These are phyloP conservation scores for Mohoua ochrocephala DNA, from an alignment of 2,113 vertebrate species.

Conservation along the genomic window DNA sequence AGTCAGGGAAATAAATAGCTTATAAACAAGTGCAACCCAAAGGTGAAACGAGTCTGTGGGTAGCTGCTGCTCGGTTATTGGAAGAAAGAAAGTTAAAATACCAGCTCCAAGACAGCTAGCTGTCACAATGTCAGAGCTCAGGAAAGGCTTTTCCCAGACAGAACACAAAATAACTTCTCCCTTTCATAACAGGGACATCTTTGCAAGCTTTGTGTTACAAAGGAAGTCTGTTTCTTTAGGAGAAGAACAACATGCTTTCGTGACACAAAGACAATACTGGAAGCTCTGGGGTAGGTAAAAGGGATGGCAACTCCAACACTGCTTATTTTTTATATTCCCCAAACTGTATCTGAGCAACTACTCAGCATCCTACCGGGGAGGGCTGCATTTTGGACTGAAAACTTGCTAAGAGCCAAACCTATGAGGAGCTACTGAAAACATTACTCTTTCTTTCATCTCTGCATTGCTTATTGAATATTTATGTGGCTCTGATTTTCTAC, in stretches of 20 bases:
- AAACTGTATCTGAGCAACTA: not conserved
- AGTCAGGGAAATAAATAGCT: constrained; percentile 27
- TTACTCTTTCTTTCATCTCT: constrained; percentile 4
- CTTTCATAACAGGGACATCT: not conserved
- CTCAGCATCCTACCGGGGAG: not conserved
- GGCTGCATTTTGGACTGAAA: not conserved
- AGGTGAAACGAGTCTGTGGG: constrained; percentile 14
- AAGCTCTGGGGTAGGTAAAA: not conserved
- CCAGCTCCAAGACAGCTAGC: not conserved
- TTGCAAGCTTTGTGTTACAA: not conserved
- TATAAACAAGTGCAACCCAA: constrained; percentile 8
- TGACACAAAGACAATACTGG: not conserved
- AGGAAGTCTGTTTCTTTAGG: not conserved
- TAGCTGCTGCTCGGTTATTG: not conserved
- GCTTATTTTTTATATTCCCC: not conserved
- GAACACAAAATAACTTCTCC: not conserved
- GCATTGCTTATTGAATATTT: not conserved
- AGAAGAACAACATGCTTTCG: not conserved
- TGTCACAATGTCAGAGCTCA: not conserved
- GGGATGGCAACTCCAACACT: not conserved
- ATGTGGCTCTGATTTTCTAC: not conserved
- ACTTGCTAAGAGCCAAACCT: not conserved
- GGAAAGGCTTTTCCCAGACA: not conserved
- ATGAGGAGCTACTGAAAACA: not conserved
- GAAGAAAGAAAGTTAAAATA: constrained; percentile 31